Conservation (phyloP, 2,113 vertebrate species). For the Leptodactylus fuscus region DNA sequence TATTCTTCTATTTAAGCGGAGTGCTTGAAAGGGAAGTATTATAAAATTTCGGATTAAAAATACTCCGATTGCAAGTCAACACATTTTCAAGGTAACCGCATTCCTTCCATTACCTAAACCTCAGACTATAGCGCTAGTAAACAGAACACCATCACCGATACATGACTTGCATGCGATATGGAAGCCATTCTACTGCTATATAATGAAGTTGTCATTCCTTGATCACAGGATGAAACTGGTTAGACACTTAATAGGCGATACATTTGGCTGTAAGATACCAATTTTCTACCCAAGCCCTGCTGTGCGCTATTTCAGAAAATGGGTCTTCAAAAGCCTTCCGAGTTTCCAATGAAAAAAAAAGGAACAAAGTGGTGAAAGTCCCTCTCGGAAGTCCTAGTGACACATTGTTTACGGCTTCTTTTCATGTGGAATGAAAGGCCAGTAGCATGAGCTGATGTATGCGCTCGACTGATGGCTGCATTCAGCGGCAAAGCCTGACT, state of each 20-base stretch:
- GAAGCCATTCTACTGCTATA: not conserved
- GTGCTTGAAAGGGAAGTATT: too few species aligned
- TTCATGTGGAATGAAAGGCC: conserved; percentile 33
- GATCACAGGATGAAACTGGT: not conserved
- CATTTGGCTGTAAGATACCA: not conserved
- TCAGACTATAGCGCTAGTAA: not conserved
- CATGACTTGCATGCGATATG: not conserved
- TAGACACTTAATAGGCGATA: conserved; percentile 14
- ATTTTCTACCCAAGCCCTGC: conserved; percentile 16
- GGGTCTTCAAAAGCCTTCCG: not conserved
- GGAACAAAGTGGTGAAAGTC: not conserved
- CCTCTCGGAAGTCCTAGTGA: conserved; percentile 30
- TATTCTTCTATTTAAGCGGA: too few species aligned
- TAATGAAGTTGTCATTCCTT: not conserved
- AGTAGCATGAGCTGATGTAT: conserved; percentile 30
- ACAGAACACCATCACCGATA: not conserved
- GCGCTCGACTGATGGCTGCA: not conserved
- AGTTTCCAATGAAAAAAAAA: not conserved
- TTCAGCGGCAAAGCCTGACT: not conserved
- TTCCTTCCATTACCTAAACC: not conserved
- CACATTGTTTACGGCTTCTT: conserved; percentile 35
- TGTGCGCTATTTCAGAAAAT: not conserved
- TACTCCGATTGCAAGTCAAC: too few species aligned
- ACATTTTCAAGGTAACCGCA: not conserved
- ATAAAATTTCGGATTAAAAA: too few species aligned